Evolutionary conservation across 2,797 vertebrate genomes (phyloP), one percentile per base, ranked within the genome.

Genomic region (Enteromius radiatus): DNA sequence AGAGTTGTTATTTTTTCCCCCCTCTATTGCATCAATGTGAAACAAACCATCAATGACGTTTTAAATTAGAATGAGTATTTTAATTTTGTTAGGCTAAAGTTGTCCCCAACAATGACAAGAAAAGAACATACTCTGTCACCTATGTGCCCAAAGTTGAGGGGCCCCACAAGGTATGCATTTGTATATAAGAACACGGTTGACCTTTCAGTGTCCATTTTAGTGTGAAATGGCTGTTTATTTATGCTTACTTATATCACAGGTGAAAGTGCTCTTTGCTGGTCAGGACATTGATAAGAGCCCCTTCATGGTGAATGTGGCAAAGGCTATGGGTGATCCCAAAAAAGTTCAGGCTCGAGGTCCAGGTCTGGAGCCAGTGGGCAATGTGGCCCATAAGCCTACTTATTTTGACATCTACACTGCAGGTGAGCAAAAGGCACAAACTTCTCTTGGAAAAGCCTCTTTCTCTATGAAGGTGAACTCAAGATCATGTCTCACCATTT

Each of bases 331-430:
- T 0, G 97, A 99, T 1, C 95, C 98, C 56, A 95, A 75, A 92
- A 99, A 99, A 89, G 98, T 99, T 63, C 96, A 97, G 0, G 98
- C 98, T 0, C 94, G 96, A 0, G 98, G 98, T 10, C 98, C 98
- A 0, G 98, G 98, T 78, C 90, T 99, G 88, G 97, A 99, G 26
- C 91, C 96, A 0, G 91, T 93, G 5, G 98, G 98, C 82, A 99
- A 98, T 0, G 94, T 98, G 85, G 96, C 97, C 56, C 96, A 97
- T 92, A 99, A 99, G 86, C 91, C 96, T 87, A 98, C 98, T 71
- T 97, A 98, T 92, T 99, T 99, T 63, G 98, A 99, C 92, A 99
- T 99, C 92, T 99, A 97, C 87, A 99, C 98, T 0, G 98, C 98
- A 61, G 98, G 98, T 99, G 85, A 89, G 89, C 56, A 19, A 12